These are phyloP conservation scores for Aphaenogaster rudis DNA, from an alignment of 1,140 invertebrate species.

Conservation along the genomic window DNA sequence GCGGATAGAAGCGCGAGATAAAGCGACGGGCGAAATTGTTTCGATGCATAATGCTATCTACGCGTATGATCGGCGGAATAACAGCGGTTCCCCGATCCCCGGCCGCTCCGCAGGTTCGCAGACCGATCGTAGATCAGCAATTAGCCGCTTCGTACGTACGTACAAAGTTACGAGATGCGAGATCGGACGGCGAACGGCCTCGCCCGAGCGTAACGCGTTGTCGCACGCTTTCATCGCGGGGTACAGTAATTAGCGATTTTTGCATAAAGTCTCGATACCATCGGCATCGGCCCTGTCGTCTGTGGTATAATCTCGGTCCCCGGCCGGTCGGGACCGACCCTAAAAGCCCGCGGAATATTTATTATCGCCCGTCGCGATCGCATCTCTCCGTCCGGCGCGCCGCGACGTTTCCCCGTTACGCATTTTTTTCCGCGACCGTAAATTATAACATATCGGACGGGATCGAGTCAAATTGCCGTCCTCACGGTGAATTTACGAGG, in stretches of 20 bases:
- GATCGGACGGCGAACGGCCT: constrained; percentile 12
- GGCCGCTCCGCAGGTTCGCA: constrained; percentile 16
- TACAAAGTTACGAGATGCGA: constrained; percentile 28
- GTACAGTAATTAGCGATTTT: constrained; percentile 57
- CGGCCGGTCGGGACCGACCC: constrained; percentile 33
- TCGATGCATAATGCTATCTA: constrained; percentile 56
- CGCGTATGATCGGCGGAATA: constrained; percentile 49
- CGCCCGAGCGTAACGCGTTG: constrained; percentile 53
- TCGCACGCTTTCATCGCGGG: constrained; percentile 58
- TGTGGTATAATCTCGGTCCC: constrained; percentile 40
- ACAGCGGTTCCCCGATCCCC: constrained; percentile 30
- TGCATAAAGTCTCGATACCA: constrained; percentile 57
- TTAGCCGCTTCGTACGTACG: constrained; percentile 17
- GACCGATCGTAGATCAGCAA: constrained; percentile 63
- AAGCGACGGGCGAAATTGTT: constrained; percentile 28
- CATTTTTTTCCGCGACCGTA: constrained; percentile 51
- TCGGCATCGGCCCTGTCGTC: constrained; percentile 60
- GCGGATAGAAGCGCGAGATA: constrained; percentile 41
- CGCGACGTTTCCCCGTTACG: constrained; percentile 54
- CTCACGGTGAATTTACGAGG: constrained; percentile 44
- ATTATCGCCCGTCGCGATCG: constrained; percentile 72
- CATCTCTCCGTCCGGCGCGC: constrained; percentile 1
- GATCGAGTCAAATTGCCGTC: constrained; percentile 52
- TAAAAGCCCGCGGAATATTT: constrained; percentile 79
- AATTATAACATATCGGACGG: constrained; percentile 49